phyloP scores from a whole-genome alignment of 2,888 invertebrate species.

The Bembecia ichneumoniformis region DNA sequence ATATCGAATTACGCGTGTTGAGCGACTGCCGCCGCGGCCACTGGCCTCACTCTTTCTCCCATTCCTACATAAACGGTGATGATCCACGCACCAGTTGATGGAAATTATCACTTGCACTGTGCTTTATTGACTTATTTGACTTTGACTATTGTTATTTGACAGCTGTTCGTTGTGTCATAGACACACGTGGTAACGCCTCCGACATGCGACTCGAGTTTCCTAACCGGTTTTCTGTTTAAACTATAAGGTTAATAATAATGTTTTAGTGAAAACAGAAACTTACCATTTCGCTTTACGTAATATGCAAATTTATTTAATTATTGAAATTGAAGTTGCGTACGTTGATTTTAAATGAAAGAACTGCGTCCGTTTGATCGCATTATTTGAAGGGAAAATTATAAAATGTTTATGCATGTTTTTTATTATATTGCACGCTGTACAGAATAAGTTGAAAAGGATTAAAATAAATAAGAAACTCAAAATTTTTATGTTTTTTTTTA shows the following conservation, averaged over 20 bases:
- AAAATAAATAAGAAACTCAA: too few species aligned
- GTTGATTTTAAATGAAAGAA: neutral
- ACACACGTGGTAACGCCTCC: neutral
- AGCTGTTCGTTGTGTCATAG: slow-evolving; percentile 29
- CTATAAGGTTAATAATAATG: neutral
- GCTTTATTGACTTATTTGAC: neutral
- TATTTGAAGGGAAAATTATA: neutral
- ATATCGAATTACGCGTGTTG: slow-evolving; percentile 66
- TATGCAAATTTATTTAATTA: neutral
- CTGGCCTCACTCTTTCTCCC: slow-evolving; percentile 64
- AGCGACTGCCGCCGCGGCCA: slow-evolving; percentile 54
- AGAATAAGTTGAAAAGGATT: too few species aligned
- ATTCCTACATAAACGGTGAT: slow-evolving; percentile 61
- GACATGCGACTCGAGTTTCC: slow-evolving; percentile 1
- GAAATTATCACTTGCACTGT: slow-evolving; percentile 41
- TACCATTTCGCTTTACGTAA: neutral
- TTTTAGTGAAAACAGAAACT: neutral
- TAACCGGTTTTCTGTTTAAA: slow-evolving; percentile 18
- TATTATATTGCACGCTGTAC: neutral
- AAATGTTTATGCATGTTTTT: neutral
- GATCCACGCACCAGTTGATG: slow-evolving; percentile 38
- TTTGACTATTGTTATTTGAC: slow-evolving; percentile 22
- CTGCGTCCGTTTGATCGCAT: neutral
- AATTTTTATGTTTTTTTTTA: too few species aligned
- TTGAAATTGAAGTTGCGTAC: neutral